Conservation (phyloP, 92 coral and sea anemone genomes). For the Epizoanthus illoricatus region DNA sequence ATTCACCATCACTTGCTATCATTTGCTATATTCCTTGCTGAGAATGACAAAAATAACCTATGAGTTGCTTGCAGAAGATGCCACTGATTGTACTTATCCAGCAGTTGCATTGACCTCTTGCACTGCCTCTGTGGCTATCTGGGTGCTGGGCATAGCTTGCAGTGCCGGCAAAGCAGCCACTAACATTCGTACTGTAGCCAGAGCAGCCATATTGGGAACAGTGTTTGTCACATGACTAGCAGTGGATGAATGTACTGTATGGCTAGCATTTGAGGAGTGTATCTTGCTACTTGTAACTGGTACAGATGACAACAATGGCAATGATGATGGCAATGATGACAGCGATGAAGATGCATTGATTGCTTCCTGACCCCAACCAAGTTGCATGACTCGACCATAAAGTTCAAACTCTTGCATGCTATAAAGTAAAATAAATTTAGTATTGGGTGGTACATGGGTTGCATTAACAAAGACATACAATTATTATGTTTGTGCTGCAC, state of each 20-base stretch:
- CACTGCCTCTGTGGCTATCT: no score
- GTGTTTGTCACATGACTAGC: neutral
- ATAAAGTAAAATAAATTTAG: neutral
- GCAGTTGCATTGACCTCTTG: neutral
- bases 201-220: slow-evolving; percentile 16
- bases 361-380: slow-evolving; percentile 76
- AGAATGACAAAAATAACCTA: no score
- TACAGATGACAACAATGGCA: neutral
- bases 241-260: slow-evolving; percentile 4
- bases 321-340: neutral
- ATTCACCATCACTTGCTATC: no score
- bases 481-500: no score
- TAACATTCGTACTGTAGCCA: slow-evolving; percentile 24
- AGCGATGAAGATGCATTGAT: neutral
- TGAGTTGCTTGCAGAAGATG: no score
- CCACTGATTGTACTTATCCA: slow-evolving; percentile 2
- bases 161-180: slow-evolving; percentile 22
- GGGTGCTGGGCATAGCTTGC: neutral
- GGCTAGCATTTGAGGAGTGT: neutral
- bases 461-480: neutral
- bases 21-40: no score
- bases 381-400: slow-evolving; percentile 59
- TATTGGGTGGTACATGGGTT: no score
- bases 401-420: slow-evolving; percentile 80
- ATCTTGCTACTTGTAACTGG: neutral